Evolutionary conservation across 1,140 invertebrate species (phyloP).

Genomic region (Arion vulgaris): DNA sequence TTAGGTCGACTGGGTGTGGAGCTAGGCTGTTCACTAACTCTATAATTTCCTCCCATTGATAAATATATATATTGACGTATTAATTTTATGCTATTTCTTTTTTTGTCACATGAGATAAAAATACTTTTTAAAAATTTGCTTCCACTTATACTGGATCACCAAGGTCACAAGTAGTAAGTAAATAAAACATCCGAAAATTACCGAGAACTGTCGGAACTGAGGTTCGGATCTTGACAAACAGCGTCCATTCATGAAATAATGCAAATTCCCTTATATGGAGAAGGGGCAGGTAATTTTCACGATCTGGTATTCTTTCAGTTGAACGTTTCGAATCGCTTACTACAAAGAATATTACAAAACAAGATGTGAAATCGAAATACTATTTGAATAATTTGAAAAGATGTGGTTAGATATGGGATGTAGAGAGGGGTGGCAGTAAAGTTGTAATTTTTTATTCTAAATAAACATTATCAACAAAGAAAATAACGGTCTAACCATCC

Average conservation of each 20-base stretch:
- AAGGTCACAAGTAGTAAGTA: no score
- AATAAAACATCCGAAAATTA: background rate
- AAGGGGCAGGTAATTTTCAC: slow-evolving; percentile 30
- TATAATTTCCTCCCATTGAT: no score
- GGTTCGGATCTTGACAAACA: slow-evolving; percentile 46
- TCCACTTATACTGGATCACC: no score
- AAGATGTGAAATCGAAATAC: background rate
- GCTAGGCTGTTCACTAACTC: no score
- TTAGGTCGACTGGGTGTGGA: no score
- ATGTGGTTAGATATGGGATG: background rate
- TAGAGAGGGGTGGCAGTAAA: no score
- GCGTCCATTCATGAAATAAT: slow-evolving; percentile 35
- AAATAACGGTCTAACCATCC: background rate
- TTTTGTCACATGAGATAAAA: no score
- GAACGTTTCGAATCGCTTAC: background rate
- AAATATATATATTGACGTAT: no score
- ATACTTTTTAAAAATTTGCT: no score
- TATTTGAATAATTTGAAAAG: background rate
- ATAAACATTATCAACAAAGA: background rate
- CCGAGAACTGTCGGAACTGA: background rate
- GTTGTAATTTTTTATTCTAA: no score
- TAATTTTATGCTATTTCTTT: no score
- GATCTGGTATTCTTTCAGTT: background rate
- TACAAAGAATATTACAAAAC: background rate
- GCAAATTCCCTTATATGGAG: slow-evolving; percentile 55